These are phyloP conservation scores for Tinea pellionella DNA, from an alignment of 2,888 invertebrate genomes.

Conservation along the genomic window DNA sequence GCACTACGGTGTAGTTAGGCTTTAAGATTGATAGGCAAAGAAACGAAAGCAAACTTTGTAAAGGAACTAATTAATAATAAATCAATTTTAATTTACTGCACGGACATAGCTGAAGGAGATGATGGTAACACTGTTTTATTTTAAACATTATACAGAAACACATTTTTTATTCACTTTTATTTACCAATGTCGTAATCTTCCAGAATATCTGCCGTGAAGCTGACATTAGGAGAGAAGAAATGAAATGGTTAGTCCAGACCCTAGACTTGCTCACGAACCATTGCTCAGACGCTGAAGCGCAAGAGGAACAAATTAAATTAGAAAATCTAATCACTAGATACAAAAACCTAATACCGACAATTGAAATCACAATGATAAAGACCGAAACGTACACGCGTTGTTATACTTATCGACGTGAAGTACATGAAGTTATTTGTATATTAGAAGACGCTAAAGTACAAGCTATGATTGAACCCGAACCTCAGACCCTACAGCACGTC, in stretches of 20 bases:
- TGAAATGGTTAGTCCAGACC: conserved; percentile 95
- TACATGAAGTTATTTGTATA: conserved; percentile 84
- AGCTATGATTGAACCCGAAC: conserved; percentile 72
- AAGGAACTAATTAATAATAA: conserved; percentile 10
- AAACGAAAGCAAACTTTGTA: too few species aligned
- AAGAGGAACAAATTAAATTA: conserved; percentile 82
- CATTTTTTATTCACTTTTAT: conserved; percentile 13
- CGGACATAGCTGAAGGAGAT: conserved; percentile 53
- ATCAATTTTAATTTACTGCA: conserved; percentile 18
- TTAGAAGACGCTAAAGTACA: conserved; percentile 82
- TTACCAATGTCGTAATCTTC: background rate
- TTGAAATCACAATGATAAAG: conserved; percentile 92
- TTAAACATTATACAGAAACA: background rate
- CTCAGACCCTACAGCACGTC: conserved; percentile 79
- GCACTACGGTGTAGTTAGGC: background rate
- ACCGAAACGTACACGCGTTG: conserved; percentile 93
- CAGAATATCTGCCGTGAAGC: conserved; percentile 92
- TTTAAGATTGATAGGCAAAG: too few species aligned
- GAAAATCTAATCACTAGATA: conserved; percentile 88
- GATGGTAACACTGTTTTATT: conserved; percentile 47
- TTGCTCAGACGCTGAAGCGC: conserved; percentile 83
- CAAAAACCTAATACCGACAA: conserved; percentile 90
- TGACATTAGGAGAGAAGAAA: conserved; percentile 89
- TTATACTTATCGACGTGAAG: conserved; percentile 90
- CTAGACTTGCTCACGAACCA: conserved; percentile 87